Base-by-base conservation (phyloP, 2,888 invertebrate species). In the Aquatica leii region DNA sequence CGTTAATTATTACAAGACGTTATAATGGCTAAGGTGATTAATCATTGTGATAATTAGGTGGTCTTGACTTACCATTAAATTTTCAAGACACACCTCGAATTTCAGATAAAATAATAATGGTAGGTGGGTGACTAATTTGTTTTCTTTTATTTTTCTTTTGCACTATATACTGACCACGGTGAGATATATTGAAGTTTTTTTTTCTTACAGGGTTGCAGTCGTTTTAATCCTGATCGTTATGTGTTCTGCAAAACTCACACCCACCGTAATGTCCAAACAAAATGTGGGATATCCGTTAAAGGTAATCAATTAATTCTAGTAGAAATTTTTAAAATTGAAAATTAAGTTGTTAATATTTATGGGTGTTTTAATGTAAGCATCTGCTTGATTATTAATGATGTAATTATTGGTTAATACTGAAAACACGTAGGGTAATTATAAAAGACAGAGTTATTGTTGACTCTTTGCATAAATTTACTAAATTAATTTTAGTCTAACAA, bases 1-100 rank as follows among this genome's bases (percentile, higher is more conserved):
- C 65, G 69, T 73, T 74, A 78, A 78, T 78, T 77, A 76, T 76
- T 77, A 74, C 71, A 66, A 67, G 69, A 69, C 70, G 67, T 68
- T 69, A 57, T 73, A 76, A 75, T 75, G 72, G 63, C 62, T 61
- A 18, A 48, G 65, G 65, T 65, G 64, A 76, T 76, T 70, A 73
- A 74, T 76, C 74, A 76, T 70, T 59, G 65, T 55, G 68, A 65
- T 76, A 75, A 76, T 76, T 74, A 71, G 65, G 67, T 55, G 56
- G 66, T 68, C 62, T 65, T 57, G 66, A 59, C 64, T 54, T 55
- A 60, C 60, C 51, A 59, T 59, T 59, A 52, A 60, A 60, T 54
- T 60, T 60, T 60, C 48, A 54, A 50, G 60, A 11, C 60, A 55
- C 60, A 50, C 60, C 55, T 53, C 20, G 34, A 58, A 58, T 58